Conservation (phyloP, 2,888 invertebrate species). For the Frankliniella intonsa region DNA sequence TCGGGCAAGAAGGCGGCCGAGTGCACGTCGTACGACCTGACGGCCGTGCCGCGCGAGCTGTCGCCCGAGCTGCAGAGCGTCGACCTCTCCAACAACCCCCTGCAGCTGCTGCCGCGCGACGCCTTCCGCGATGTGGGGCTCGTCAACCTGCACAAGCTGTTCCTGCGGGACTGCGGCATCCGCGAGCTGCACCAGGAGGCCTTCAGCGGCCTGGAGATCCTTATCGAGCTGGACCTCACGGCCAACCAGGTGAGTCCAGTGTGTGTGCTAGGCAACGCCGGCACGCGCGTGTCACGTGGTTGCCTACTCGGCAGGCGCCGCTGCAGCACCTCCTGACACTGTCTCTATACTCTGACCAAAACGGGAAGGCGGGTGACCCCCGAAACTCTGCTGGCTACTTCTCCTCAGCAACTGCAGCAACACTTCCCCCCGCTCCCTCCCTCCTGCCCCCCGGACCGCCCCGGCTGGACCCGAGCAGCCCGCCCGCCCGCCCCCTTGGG, state of each 20-base stretch:
- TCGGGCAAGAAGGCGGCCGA: constrained; percentile 80
- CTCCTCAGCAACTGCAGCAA: too few relatives aligned
- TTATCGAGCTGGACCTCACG: constrained; percentile 69
- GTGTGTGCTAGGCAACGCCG: too few relatives aligned
- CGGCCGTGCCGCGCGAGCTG: constrained; percentile 65
- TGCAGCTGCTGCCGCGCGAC: constrained; percentile 60
- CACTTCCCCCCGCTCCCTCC: too few relatives aligned
- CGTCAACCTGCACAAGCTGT: constrained; percentile 75
- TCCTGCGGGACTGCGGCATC: constrained; percentile 68
- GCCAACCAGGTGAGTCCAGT: constrained; percentile 58
- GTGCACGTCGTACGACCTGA: constrained; percentile 63
- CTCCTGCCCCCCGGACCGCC: too few relatives aligned
- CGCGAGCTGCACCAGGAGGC: constrained; percentile 68
- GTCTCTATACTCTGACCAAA: too few relatives aligned
- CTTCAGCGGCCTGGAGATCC: constrained; percentile 58
- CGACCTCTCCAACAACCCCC: constrained; percentile 65
- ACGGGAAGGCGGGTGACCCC: not conserved
- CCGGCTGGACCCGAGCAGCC: too few relatives aligned
- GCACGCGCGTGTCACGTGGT: not conserved
- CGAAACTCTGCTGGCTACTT: too few relatives aligned
- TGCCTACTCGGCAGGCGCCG: not conserved
- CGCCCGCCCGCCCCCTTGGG: too few relatives aligned
- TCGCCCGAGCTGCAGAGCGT: constrained; percentile 61
- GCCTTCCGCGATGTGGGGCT: constrained; percentile 67
- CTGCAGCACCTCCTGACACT: not conserved